Evolutionary conservation across 2,888 invertebrate species (phyloP).

Genomic region (Hylaea fasciaria): DNA sequence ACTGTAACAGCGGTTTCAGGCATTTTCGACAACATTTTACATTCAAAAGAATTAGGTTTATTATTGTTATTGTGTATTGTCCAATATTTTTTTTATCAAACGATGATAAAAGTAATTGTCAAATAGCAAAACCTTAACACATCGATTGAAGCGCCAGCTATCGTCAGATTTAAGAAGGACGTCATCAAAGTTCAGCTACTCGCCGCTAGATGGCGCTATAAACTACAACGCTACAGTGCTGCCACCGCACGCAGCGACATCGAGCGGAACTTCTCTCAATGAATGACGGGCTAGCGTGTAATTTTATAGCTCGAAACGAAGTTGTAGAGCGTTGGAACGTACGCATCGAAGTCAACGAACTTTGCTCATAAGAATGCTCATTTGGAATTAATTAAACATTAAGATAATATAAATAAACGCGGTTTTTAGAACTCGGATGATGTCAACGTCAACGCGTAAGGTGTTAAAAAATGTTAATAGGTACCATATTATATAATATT

Average conservation of each 20-base stretch:
- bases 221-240: slow-evolving; percentile 53
- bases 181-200: slow-evolving; percentile 66
- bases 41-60: no score
- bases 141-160: slow-evolving; percentile 58
- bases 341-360: slow-evolving; percentile 76
- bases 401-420: slow-evolving; percentile 27
- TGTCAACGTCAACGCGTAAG: slow-evolving; percentile 37
- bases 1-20: no score
- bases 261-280: slow-evolving; percentile 59
- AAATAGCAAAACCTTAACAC: not conserved
- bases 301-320: slow-evolving; percentile 66
- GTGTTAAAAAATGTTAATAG: slow-evolving; percentile 33
- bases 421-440: slow-evolving; percentile 34
- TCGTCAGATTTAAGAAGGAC: slow-evolving; percentile 51
- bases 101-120: no score
- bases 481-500: no score
- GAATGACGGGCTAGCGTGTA: slow-evolving; percentile 71
- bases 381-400: slow-evolving; percentile 39
- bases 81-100: no score
- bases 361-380: slow-evolving; percentile 52
- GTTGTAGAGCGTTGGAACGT: slow-evolving; percentile 64
- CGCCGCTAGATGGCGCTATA: slow-evolving; percentile 70
- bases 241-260: slow-evolving; percentile 50
- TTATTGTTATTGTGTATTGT: no score
- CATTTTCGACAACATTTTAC: not conserved